Evolutionary conservation across 2,888 invertebrate genomes (phyloP), one percentile per base, ranked within the genome.

Genomic region (Ochropleura plecta): DNA sequence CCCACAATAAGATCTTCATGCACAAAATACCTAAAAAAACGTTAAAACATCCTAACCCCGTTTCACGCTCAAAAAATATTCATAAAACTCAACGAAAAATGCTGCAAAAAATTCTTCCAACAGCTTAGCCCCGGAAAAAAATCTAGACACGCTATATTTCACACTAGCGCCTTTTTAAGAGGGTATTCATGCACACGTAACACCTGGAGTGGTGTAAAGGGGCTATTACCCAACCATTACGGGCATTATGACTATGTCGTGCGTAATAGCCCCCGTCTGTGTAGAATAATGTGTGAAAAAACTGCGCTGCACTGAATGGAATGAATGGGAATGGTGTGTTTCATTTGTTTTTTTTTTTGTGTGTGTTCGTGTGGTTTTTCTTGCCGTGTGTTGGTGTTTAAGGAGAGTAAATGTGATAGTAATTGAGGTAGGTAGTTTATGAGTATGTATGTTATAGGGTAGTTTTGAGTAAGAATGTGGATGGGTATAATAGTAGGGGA

Each of bases 111-210:
- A 69, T 68, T 78, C 78, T 74, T 73, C 73, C 62, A 59, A 51
- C 62, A 77, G 53, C 65, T 82, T 78, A 76, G 67, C 70, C 72
- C 59, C 66, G 63, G 16, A 74, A 79, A 83, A 86, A 81, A 78
- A 71, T 85, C 81, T 78, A 82, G 83, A 84, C 82, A 80, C 82
- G 78, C 80, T 77, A 86, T 89, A 86, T 89, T 90, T 86, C 90
- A 91, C 88, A 90, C 91, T 88, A 90, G 84, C 85, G 84, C 87
- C 79, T 82, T 74, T 84, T 86, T 79, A 82, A 92, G 90, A 84
- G 89, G 89, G 92, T 83, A 92, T 92, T 92, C 92, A 92, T 87
- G 87, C 85, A 87, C 85, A 91, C 91, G 89, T 91, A 85, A 88
- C 89, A 89, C 91, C 88, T 90, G 90, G 79, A 90, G 90, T 85